Evolutionary conservation across 2,797 vertebrate species (phyloP), one percentile per base, ranked within the genome.

Genomic region (Poeciliopsis infans): DNA sequence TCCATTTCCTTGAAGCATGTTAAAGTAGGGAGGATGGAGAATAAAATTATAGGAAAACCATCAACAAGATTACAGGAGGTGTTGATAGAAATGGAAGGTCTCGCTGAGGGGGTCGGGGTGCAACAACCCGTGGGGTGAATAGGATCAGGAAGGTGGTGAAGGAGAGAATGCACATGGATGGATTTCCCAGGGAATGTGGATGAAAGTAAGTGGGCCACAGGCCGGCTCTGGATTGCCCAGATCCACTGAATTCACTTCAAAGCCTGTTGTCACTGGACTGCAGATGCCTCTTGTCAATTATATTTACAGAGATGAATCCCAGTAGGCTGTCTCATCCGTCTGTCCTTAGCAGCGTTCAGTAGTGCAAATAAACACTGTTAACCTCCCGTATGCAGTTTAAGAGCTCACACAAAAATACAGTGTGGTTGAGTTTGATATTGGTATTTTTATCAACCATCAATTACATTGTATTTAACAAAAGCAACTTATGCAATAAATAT

Each of bases 201-300:
- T 91, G 86, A 93, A 95, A 95, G 93, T 85, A 57, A 84, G 83
- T 55, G 85, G 87, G 81, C 86, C 31, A 53, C 85, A 79, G 88
- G 89, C 93, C 86, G 89, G 92, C 95, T 95, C 90, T 91, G 90
- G 86, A 91, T 82, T 85, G 89, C 91, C 90, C 91, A 90, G 85
- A 92, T 90, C 83, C 87, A 93, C 87, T 89, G 85, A 92, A 93
- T 90, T 92, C 87, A 95, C 95, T 96, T 96, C 95, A 96, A 97
- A 97, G 95, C 92, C 86, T 91, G 74, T 82, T 92, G 86, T 91
- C 93, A 95, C 94, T 95, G 92, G 91, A 85, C 94, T 88, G 92
- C 95, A 96, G 93, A 96, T 96, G 89, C 90, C 89, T 89, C 84
- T 86, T 90, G 89, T 90, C 81, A 81, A 82, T 79, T 82, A 81